Evolutionary conservation across 2,113 vertebrate species (phyloP).

Genomic region (Tringa solitaria): DNA sequence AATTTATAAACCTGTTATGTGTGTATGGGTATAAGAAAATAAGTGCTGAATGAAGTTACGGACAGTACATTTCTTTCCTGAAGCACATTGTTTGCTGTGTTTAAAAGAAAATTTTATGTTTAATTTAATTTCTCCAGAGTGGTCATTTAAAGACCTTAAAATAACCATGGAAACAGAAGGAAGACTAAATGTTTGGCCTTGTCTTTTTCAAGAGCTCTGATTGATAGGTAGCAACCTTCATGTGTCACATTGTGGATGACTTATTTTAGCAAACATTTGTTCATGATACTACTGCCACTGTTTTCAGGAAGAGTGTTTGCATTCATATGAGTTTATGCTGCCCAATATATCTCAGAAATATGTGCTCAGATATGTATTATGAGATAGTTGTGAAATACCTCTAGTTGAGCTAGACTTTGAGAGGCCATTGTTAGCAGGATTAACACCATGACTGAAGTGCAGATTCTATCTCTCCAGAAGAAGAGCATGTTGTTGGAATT

Average conservation of each 20-base stretch:
- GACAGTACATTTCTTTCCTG: neutral
- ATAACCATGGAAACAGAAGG: neutral
- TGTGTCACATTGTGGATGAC: neutral
- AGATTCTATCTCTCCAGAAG: neutral
- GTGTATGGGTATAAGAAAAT: neutral
- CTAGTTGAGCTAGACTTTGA: neutral
- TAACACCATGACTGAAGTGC: neutral
- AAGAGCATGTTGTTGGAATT: neutral
- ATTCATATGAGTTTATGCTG: neutral
- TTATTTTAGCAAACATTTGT: slow-evolving; percentile 1
- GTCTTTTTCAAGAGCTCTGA: neutral
- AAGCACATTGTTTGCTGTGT: neutral
- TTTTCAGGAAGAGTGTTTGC: neutral
- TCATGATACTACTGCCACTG: neutral
- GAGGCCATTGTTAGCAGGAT: neutral
- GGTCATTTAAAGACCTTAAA: neutral
- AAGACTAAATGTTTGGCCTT: neutral
- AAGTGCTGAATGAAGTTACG: neutral
- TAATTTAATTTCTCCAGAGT: neutral
- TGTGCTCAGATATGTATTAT: neutral
- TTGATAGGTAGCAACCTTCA: neutral
- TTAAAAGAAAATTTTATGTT: neutral
- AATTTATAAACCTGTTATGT: neutral
- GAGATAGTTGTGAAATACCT: neutral
- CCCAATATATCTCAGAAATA: neutral